Conservation (phyloP, 1,140 invertebrate species). For the Pogonus chalceus region DNA sequence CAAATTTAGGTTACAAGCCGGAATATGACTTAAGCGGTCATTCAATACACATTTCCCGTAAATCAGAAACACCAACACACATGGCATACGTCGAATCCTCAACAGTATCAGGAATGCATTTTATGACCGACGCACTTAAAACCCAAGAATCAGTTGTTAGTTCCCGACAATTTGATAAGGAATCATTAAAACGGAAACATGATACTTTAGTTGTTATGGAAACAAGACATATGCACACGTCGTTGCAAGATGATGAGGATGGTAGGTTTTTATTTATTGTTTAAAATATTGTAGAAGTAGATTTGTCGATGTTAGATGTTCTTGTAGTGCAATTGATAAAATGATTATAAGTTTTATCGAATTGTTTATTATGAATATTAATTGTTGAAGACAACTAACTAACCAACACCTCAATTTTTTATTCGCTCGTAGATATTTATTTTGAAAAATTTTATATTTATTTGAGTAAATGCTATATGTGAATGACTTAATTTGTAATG, state of each 20-base stretch:
- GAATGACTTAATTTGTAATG: too few relatives aligned
- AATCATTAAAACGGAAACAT: constrained; percentile 26
- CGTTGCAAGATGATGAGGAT: constrained; percentile 30
- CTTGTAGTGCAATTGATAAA: too few relatives aligned
- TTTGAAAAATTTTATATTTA: too few relatives aligned
- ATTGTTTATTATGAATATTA: too few relatives aligned
- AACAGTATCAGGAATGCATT: constrained; percentile 27
- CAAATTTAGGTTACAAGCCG: constrained; percentile 14
- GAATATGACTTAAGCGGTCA: constrained; percentile 22
- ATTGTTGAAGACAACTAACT: too few relatives aligned
- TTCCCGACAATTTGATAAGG: constrained; percentile 30
- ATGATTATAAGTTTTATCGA: too few relatives aligned
- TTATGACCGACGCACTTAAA: constrained; percentile 24
- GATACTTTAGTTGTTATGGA: constrained; percentile 31
- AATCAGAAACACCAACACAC: constrained; percentile 25
- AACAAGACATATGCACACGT: constrained; percentile 25
- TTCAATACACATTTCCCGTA: constrained; percentile 19
- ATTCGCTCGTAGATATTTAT: too few relatives aligned
- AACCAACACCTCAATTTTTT: too few relatives aligned
- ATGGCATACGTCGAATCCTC: constrained; percentile 31
- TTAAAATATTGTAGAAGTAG: too few relatives aligned
- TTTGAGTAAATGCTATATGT: too few relatives aligned
- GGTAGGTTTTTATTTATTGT: constrained; percentile 23
- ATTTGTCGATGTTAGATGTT: too few relatives aligned
- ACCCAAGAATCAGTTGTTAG: constrained; percentile 26